Evolutionary conservation across 2,888 invertebrate species (phyloP).

Genomic region (Cantharis nigra): DNA sequence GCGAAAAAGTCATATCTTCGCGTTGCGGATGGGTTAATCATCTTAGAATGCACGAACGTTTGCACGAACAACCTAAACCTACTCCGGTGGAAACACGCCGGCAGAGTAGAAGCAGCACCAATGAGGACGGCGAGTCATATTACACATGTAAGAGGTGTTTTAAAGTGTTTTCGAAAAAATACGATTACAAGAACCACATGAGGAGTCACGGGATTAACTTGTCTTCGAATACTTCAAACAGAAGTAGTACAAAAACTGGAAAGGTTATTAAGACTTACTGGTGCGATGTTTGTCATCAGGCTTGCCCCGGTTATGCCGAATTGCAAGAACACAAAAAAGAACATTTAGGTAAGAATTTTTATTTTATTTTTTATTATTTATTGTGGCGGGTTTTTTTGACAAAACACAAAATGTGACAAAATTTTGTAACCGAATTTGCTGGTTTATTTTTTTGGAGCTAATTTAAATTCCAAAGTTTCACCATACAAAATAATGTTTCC

Average conservation of each 20-base stretch:
- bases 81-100: not conserved
- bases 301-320: slow-evolving; percentile 59
- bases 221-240: slow-evolving; percentile 43
- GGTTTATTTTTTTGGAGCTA: not conserved
- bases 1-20: slow-evolving; percentile 45
- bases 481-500: not conserved
- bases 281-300: slow-evolving; percentile 70
- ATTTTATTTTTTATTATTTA: not conserved
- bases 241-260: slow-evolving; percentile 35
- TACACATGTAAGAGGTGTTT: slow-evolving; percentile 58
- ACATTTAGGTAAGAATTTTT: slow-evolving; percentile 44
- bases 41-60: slow-evolving; percentile 48
- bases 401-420: not conserved
- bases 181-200: slow-evolving; percentile 56
- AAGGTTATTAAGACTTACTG: slow-evolving; percentile 53
- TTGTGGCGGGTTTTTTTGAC: not conserved
- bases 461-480: not conserved
- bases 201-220: slow-evolving; percentile 56
- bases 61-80: slow-evolving; percentile 2
- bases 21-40: slow-evolving; percentile 47
- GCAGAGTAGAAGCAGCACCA: not conserved
- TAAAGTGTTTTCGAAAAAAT: slow-evolving; percentile 56
- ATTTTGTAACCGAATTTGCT: not conserved
- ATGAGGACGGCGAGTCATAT: slow-evolving; percentile 45
- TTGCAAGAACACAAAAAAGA: slow-evolving; percentile 63